Conservation (phyloP, 2,888 invertebrate genomes). For the Idaea aversata region DNA sequence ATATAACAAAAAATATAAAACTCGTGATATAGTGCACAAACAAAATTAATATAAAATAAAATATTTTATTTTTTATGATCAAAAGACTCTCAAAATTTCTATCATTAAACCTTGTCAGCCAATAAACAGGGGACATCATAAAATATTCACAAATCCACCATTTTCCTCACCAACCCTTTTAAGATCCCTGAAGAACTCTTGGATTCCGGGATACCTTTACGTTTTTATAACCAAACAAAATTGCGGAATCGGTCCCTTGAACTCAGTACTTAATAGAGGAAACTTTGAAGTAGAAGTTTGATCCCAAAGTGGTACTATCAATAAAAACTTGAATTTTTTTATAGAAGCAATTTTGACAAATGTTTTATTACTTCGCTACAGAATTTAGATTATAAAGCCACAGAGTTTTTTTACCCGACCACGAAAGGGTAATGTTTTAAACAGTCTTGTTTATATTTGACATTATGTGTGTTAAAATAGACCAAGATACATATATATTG, state of each 20-base stretch:
- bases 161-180: neutral
- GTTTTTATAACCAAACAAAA: neutral
- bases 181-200: neutral
- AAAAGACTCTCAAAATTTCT: neutral
- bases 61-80: conserved; percentile 24
- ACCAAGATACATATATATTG: too few relatives aligned
- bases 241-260: neutral
- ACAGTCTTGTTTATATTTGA: too few relatives aligned
- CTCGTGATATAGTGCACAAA: too few relatives aligned
- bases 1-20: too few relatives aligned
- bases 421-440: too few relatives aligned
- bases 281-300: conserved; percentile 12
- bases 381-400: too few relatives aligned
- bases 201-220: neutral
- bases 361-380: neutral
- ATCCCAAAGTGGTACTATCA: conserved; percentile 17
- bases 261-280: conserved; percentile 12
- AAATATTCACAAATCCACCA: neutral
- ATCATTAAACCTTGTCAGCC: neutral
- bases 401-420: too few relatives aligned
- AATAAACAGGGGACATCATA: neutral
- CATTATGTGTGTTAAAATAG: too few relatives aligned
- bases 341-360: neutral
- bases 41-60: conserved; percentile 25
- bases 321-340: conserved; percentile 18